Conservation (phyloP, 2,888 invertebrate genomes). For the Aleiodes testaceus region DNA sequence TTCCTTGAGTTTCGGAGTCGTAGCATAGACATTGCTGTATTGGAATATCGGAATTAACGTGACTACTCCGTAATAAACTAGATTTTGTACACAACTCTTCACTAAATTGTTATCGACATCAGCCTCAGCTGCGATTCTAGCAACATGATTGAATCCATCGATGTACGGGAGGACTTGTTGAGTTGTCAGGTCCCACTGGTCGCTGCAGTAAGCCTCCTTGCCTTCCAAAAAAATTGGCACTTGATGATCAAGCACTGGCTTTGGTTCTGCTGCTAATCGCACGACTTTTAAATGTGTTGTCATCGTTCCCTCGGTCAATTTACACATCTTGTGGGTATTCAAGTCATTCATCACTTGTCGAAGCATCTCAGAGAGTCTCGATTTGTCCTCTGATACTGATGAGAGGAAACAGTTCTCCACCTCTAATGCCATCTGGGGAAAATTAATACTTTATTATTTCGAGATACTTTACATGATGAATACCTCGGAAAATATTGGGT, state of each 20-base stretch:
- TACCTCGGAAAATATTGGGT: too few species aligned
- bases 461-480: not conserved
- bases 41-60: conserved; percentile 86
- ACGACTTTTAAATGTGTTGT: conserved; percentile 93
- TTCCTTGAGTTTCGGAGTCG: conserved; percentile 82
- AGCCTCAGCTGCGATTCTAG: conserved; percentile 90
- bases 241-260: conserved; percentile 88
- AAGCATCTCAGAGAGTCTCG: conserved; percentile 83
- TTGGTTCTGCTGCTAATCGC: conserved; percentile 86
- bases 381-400: conserved; percentile 80
- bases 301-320: conserved; percentile 88
- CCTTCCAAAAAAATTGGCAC: conserved; percentile 89
- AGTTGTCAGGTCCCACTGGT: conserved; percentile 95
- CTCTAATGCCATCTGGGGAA: conserved; percentile 83
- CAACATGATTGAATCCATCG: conserved; percentile 93
- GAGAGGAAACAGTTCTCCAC: conserved; percentile 90
- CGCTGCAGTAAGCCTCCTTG: conserved; percentile 78
- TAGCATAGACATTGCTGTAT: conserved; percentile 90
- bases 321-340: conserved; percentile 86
- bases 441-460: conserved; percentile 33
- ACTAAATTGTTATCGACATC: conserved; percentile 95
- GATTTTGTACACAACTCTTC: conserved; percentile 94
- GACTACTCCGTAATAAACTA: conserved; percentile 86
- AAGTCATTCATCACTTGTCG: conserved; percentile 86
- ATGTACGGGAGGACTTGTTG: conserved; percentile 92